Evolutionary conservation across 2,113 vertebrate genomes (phyloP), one percentile per base, ranked within the genome.

Genomic region (Rhabdomys dilectus): DNA sequence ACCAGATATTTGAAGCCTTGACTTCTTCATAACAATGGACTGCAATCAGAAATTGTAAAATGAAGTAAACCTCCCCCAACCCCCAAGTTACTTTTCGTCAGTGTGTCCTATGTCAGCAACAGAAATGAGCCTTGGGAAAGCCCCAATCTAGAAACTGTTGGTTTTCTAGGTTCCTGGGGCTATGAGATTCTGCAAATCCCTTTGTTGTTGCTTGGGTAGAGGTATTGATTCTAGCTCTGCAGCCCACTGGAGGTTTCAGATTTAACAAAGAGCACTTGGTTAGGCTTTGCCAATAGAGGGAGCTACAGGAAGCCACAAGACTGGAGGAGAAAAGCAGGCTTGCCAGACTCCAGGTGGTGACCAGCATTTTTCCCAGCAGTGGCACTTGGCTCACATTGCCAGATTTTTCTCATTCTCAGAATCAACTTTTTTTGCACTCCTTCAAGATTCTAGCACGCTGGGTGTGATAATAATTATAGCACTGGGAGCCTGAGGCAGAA

Each of bases 221-320:
- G 73, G 39, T 42, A 22, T 39, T 24, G 39, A 75, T 29, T 85
- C 58, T 34, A 64, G 8, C 39, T 86, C 39, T 21, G 62, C 16
- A 45, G 42, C 29, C 16, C 62, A 31, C 29, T 21, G 5, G 10
- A 66, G 39, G 19, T 48, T 66, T 58, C 48, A 39, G 86, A 4
- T 88, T 72, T 26, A 56, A 88, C 66, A 72, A 8, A 1, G 15
- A n/a, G 26, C 9, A 7, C 31, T 36, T 70, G 22, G 10, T 70
- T 31, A 48, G 66, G 48, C 5, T 75, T 76, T 31, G 42, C 88
- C 93, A 62, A 8, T 11, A 94, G 93, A 89, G 85, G 75, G 85
- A 29, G 36, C 93, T 51, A 70, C 39, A 68, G 80, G 81, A 88
- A 89, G 26, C 36, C 17, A 15, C 11, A 7, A 26, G 8, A 9